Base-by-base conservation (phyloP, 1,140 invertebrate species). In the Aphelinus atriplicis region DNA sequence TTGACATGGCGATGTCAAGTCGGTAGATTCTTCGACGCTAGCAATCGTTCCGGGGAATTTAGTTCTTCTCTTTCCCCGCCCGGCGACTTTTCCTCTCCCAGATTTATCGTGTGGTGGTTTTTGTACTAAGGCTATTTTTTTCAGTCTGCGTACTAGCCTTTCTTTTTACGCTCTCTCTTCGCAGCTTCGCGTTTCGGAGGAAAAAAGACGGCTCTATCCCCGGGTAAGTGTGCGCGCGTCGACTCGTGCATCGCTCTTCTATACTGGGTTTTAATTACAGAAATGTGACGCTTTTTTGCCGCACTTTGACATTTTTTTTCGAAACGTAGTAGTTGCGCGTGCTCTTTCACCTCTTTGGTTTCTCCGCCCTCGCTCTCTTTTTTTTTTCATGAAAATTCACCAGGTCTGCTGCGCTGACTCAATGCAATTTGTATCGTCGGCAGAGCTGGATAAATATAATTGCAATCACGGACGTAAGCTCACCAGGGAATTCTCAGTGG, bases 211-310 rank as follows among this genome's bases (percentile, higher is more conserved):
- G 51, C 55, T 26, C 26, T 26, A 45, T 47, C 42, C 53, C 10
- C 53, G 57, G 65, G 55, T 51, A 43, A 26, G 26, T 26, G 26
- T 26, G 26, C 26, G 50, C 45, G 47, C n/a, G 46, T 48, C 26
- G 43, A 26, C 55, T 57, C 9, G 50, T 4, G 64, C 50, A 43
- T 66, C 50, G 7, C 53, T 68, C 53, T 57, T 68, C 57, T 68
- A 68, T 68, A 45, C 53, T 45, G 62, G 66, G 26, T 66, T 73
- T 73, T 73, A 73, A 73, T 73, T 73, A 73, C 48, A 26, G 7
- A 53, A 66, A 73, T 73, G 71, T 42, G 63, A 48, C n/a, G 46
- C 46, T 26, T 58, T 51, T 50, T 26, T 26, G 26, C 26, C 26
- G 26, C 26, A 26, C 26, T 26, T 26, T 26, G 26, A 26, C 26